Conservation (phyloP, 2,113 vertebrate species). For the Picathartes gymnocephalus region DNA sequence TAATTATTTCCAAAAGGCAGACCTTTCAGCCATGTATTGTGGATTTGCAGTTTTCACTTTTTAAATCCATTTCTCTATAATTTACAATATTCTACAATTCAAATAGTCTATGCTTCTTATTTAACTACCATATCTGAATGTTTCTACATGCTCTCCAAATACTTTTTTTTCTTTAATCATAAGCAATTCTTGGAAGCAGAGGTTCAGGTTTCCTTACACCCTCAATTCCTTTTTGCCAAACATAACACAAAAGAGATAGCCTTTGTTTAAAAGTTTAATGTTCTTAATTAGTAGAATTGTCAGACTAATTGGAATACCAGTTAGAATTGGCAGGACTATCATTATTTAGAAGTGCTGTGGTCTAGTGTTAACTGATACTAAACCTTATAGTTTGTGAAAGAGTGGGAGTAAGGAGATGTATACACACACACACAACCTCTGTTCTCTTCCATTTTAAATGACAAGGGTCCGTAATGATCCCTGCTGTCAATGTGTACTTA, state of each 20-base stretch:
- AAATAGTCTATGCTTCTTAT: not conserved
- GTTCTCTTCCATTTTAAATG: conserved; percentile 42
- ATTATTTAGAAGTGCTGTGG: conserved; percentile 75
- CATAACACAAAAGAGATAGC: conserved; percentile 67
- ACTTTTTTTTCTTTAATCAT: not conserved
- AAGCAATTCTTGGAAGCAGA: not conserved
- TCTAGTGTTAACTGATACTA: conserved; percentile 75
- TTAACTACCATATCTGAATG: not conserved
- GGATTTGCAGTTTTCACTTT: not conserved
- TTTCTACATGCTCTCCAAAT: not conserved
- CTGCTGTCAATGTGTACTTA: not conserved
- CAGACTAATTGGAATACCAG: conserved; percentile 77
- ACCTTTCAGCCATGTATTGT: not conserved
- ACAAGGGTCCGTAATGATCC: conserved; percentile 53
- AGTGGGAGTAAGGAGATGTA: conserved; percentile 50
- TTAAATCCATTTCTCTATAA: not conserved
- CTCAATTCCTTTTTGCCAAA: conserved; percentile 69
- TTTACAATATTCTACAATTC: not conserved
- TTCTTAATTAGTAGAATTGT: conserved; percentile 77
- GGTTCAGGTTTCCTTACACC: not conserved
- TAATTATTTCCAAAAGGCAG: not conserved
- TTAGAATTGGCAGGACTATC: conserved; percentile 76
- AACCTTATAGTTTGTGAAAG: conserved; percentile 74
- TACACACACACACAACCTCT: not conserved
- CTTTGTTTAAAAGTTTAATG: conserved; percentile 80